Evolutionary conservation across 2,113 vertebrate species (phyloP), one percentile per base, ranked within the genome.

Genomic region (Glaucidium brasilianum): DNA sequence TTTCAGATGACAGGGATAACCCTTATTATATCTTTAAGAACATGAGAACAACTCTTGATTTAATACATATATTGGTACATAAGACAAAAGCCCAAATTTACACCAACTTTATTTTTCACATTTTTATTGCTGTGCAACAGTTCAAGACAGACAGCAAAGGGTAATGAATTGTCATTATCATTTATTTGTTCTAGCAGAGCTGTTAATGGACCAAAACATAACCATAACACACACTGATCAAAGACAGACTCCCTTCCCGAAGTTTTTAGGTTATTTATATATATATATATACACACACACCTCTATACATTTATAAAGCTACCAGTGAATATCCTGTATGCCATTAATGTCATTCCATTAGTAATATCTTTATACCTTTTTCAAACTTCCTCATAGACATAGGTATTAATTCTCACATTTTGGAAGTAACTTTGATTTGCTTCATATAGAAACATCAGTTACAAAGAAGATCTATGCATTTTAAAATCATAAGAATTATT

Each of bases 1-100:
- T 95, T 92, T 91, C n/a, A 94, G 79, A 78, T 91, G 49, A 72
- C 64, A 92, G 21, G 43, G 68, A 80, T 76, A 96, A 82, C 47
- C 30, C 52, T 68, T 73, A 89, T 80, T 92, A 74, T 56, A 72
- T 72, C 53, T 91, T 94, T 82, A 82, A 80, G 88, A 94, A 71
- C 66, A 96, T 91, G 60, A 26, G 64, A 90, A 77, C 7, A 20
- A 0, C 3, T 4, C 19, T 6, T 18, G 84, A 72, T 94, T 41
- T 21, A 94, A 92, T 79, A 55, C 8, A 39, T 63, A 32, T 59
- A 64, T 67, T 96, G 67, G 45, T 83, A 93, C 35, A 86, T 71
- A 53, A 94, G 63, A 59, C 35, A 80, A 86, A 92, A 89, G 14
- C n/a, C 25, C 30, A 35, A 63, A 91, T 73, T 92, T 37, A 58